Base-by-base conservation (phyloP, 92 coral and sea anemone genomes). In the Scolanthus callimorphus region DNA sequence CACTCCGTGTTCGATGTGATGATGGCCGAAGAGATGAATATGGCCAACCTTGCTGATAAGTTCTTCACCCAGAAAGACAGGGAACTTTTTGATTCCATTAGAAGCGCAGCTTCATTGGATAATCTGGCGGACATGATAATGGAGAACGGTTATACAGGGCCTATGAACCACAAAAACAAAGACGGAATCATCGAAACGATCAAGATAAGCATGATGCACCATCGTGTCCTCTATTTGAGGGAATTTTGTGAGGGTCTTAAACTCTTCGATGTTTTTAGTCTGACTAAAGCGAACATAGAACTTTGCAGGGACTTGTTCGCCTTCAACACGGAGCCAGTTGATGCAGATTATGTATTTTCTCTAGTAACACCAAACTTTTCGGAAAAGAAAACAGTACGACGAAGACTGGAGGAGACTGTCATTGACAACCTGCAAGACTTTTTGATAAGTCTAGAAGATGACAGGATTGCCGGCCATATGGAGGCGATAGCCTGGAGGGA, bases 71-170 rank as follows among this genome's bases (percentile, higher is more conserved):
- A 29, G 1, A 54, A 55, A 38, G 82, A 73, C 31, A 55, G 31
- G 37, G 59, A 19, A 0, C 49, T 63, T 20, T 9, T 45, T 0
- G 23, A 63, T 0, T 17, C 49, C 10, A 4, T 31, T 1, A 12
- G 2, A 20, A 25, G 37, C 21, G 37, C 43, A 3, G 34, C 29
- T 17, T 8, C 15, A 8, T 29, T 57, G 10, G 60, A 55, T 55
- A 17, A 25, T 55, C 29, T 9, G 29, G 11, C 29, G 29, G 69
- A 84, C 45, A 72, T 59, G 29, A 68, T 68, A 10, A 62, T 79
- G 57, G 83, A 85, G 13, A 48, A 79, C 69, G 86, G 85, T 2
- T 85, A 74, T 39, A 85, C 82, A 50, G 91, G 86, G 25, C 26
- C 19, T 12, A 69, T 79, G 12, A 54, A 78, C 2, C 71, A 31